Conservation (phyloP, 2,113 vertebrate species). For the Proteles cristata region DNA sequence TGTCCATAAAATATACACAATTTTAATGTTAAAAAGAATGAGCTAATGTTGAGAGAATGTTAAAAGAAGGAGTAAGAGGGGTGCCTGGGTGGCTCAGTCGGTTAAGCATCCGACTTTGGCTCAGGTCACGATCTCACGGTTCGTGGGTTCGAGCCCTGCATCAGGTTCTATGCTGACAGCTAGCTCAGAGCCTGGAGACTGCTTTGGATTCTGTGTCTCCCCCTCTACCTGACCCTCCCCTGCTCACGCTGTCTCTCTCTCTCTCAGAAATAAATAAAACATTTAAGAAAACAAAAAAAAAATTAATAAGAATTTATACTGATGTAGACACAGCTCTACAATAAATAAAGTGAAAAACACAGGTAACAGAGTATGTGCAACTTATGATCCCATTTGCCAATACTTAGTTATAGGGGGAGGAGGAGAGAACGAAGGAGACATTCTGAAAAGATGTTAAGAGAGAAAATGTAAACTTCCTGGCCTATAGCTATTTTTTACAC, state of each 20-base stretch:
- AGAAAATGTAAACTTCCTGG: constrained; percentile 15
- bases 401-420: neutral
- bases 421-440: neutral
- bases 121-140: too few relatives aligned
- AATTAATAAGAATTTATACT: neutral
- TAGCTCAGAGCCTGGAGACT: too few relatives aligned
- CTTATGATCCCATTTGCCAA: neutral
- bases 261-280: too few relatives aligned
- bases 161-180: too few relatives aligned
- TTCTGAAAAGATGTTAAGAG: neutral
- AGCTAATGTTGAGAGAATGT: neutral
- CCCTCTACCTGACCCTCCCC: too few relatives aligned
- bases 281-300: too few relatives aligned
- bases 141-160: too few relatives aligned
- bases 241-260: too few relatives aligned
- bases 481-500: constrained; percentile 5
- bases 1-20: neutral
- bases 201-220: too few relatives aligned
- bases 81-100: too few relatives aligned
- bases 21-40: constrained; percentile 38
- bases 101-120: too few relatives aligned
- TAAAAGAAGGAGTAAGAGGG: too few relatives aligned
- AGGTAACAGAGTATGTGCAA: neutral
- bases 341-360: constrained; percentile 33
- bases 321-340: constrained; percentile 33